These are phyloP conservation scores for Melieria picta DNA, from an alignment of 2,888 invertebrate species.

Conservation along the genomic window DNA sequence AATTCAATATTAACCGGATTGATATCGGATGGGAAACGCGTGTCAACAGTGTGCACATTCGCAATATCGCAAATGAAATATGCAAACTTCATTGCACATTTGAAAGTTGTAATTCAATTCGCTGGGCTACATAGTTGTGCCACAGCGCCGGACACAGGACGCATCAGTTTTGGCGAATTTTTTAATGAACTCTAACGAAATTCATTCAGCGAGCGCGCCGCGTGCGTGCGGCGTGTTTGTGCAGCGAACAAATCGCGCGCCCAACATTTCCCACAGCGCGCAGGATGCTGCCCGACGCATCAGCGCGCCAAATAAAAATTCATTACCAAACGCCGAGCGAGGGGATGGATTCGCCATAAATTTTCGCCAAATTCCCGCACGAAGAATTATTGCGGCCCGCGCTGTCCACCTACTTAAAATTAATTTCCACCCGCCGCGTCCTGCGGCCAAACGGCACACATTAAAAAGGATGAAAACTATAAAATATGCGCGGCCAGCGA, in stretches of 20 bases:
- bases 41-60: too few species aligned
- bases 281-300: background rate
- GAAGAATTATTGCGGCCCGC: conserved; percentile 39
- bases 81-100: too few species aligned
- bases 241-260: background rate
- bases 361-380: conserved; percentile 37
- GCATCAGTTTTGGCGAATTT: too few species aligned
- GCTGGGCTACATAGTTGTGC: too few species aligned
- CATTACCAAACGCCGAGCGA: conserved; percentile 25
- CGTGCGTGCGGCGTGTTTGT: too few species aligned
- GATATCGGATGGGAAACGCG: too few species aligned
- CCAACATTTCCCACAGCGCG: background rate
- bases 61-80: too few species aligned
- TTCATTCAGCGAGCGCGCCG: too few species aligned
- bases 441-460: background rate
- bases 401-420: conserved; percentile 42
- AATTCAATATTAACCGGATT: too few species aligned
- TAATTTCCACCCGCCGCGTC: conserved; percentile 31
- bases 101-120: too few species aligned
- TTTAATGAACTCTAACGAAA: too few species aligned
- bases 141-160: too few species aligned
- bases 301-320: conserved; percentile 26
- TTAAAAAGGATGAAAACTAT: conserved; percentile 11
- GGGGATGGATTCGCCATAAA: conserved; percentile 32
- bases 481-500: background rate